phyloP scores from a whole-genome alignment of 2,888 invertebrate genomes.

The Altica lythri region DNA sequence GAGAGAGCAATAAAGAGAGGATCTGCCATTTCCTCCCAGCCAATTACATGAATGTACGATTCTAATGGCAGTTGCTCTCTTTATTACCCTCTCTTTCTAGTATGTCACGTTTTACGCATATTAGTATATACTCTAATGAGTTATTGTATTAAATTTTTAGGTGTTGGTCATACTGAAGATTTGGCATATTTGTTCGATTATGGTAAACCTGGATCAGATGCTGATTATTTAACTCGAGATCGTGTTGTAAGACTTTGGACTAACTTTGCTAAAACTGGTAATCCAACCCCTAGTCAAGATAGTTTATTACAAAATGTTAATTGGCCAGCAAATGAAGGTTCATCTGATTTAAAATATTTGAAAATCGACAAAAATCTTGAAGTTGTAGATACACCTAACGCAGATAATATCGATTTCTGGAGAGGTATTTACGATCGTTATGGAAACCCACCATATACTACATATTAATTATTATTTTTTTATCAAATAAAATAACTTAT shows the following conservation, averaged over 20 bases:
- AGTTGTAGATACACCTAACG: slow-evolving; percentile 6
- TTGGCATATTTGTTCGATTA: slow-evolving; percentile 37
- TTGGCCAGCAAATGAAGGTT: slow-evolving; percentile 22
- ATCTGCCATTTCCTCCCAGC: no score
- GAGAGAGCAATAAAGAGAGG: no score
- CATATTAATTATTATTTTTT: slow-evolving; percentile 20
- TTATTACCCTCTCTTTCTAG: no score
- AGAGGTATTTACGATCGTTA: slow-evolving; percentile 23
- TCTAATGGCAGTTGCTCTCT: no score
- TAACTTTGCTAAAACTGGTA: slow-evolving; percentile 39
- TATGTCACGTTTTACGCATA: neutral
- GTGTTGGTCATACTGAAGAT: slow-evolving; percentile 41
- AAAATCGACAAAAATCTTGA: slow-evolving; percentile 22
- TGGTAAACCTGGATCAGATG: slow-evolving; percentile 18
- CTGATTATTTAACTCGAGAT: slow-evolving; percentile 28
- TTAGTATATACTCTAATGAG: neutral
- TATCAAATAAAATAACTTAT: neutral
- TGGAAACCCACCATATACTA: slow-evolving; percentile 29
- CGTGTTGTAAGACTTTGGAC: slow-evolving; percentile 38
- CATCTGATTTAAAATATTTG: slow-evolving; percentile 15
- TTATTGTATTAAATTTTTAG: slow-evolving; percentile 27
- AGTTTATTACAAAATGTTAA: slow-evolving; percentile 29
- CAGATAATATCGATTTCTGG: slow-evolving; percentile 26
- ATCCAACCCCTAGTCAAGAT: slow-evolving; percentile 38
- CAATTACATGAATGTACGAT: no score